Percentiles rank a stretch among this genome's conserved stretches.
Conservation (phyloP, 2,113 vertebrate species). For the Oenanthe melanoleuca region DNA sequence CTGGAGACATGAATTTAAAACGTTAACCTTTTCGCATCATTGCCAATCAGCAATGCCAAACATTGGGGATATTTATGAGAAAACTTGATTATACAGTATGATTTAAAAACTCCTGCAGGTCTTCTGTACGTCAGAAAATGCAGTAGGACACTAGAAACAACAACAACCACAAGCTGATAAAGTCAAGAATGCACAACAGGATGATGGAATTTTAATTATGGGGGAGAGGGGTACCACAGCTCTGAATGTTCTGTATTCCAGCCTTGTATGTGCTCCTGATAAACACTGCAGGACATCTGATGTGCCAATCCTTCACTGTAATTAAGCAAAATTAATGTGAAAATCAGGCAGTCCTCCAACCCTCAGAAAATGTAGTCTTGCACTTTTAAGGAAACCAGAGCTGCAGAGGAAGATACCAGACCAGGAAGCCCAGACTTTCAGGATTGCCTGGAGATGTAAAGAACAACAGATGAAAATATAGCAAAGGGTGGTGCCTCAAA, state of each 20-base stretch:
- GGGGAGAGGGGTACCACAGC: neutral
- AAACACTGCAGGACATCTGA: neutral
- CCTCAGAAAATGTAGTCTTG: neutral
- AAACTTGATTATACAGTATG: neutral
- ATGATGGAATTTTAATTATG: neutral
- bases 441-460: neutral
- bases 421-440: neutral
- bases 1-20: neutral
- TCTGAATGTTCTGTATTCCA: neutral
- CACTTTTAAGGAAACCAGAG: neutral
- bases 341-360: neutral
- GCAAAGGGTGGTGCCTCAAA: neutral
- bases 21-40: neutral
- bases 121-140: neutral
- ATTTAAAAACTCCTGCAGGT: neutral
- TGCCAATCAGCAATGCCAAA: neutral
- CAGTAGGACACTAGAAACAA: neutral
- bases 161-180: neutral
- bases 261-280: neutral
- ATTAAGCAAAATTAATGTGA: neutral
- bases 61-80: neutral
- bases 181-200: neutral
- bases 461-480: neutral
- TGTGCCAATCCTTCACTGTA: rapidly evolving
- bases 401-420: neutral